Evolutionary conservation across 2,888 invertebrate species (phyloP), one percentile per base, ranked within the genome.

Genomic region (Ptychoptera contaminata): DNA sequence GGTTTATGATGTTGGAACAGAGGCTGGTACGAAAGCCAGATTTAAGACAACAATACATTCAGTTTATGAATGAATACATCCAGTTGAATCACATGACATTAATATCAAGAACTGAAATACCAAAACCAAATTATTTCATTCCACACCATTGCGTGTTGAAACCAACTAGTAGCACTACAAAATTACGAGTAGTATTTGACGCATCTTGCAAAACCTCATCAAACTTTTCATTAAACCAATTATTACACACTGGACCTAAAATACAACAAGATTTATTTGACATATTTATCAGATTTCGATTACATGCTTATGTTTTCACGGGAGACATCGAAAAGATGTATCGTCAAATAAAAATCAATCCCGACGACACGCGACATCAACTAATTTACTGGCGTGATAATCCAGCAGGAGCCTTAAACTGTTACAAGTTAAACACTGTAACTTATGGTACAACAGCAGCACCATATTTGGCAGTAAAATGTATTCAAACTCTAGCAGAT

Each of bases 381-480:
- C n/a, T n/a, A n/a, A n/a, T n/a, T n/a, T n/a, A n/a, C n/a, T n/a
- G n/a, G n/a, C n/a, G n/a, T n/a, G n/a, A n/a, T n/a, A n/a, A n/a
- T 14, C n/a, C 11, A 12, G 12, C n/a, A 5, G 35, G 47, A 32
- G 23, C 40, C 10, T 8, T 53, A 35, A 36, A 47, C 42, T 40
- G 38, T 37, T 50, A 36, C 11, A 37, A 52, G 44, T 35, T 53
- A 36, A 48, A 43, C 23, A 51, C 48, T 1, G 48, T 53, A 9
- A 52, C 49, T 4, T 53, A 52, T 40, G 54, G 54, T 7, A 51
- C 45, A 8, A 48, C 50, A 2, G 47, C 51, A n/a, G 53, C 52
- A 4, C 50, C 51, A 14, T 53, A 43, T 46, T 37, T 54, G 8
- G 52, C 52, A 2, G 48, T 48, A 9, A 46, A 50, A 2, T 45